Conservation (phyloP, 2,797 vertebrate species). For the Oceanodroma leucorhoa region DNA sequence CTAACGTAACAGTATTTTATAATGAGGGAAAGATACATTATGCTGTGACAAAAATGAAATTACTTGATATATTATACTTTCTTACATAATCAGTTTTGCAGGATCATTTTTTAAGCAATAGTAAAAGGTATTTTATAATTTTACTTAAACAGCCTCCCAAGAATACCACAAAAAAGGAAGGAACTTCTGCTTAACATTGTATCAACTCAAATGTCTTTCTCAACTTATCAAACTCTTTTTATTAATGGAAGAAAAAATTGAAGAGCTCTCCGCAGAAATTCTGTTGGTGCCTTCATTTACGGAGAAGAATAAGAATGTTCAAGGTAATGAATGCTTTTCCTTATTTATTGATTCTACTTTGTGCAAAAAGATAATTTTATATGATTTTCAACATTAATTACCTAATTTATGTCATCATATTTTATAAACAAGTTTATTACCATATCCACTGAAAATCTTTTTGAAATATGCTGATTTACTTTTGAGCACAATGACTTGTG, state of each 20-base stretch:
- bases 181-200: slow-evolving; percentile 82
- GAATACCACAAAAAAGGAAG: slow-evolving; percentile 76
- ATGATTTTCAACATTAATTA: not conserved
- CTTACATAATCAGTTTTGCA: not conserved
- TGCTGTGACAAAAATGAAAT: not conserved
- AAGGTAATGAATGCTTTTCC: slow-evolving; percentile 79
- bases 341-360: not conserved
- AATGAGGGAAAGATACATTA: not conserved
- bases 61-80: not conserved
- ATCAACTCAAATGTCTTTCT: slow-evolving; percentile 86
- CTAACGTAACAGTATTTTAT: not conserved
- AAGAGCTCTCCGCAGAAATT: slow-evolving; percentile 80
- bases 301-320: slow-evolving; percentile 73
- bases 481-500: not conserved
- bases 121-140: slow-evolving; percentile 1
- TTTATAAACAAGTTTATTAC: not conserved
- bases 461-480: not conserved
- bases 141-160: slow-evolving; percentile 75
- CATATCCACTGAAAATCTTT: not conserved
- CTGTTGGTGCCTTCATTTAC: slow-evolving; percentile 75
- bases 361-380: not conserved
- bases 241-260: slow-evolving; percentile 83
- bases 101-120: not conserved
- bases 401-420: not conserved
- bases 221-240: slow-evolving; percentile 82